Conservation (phyloP, 2,797 vertebrate genomes). For the Chaunax sp. region DNA sequence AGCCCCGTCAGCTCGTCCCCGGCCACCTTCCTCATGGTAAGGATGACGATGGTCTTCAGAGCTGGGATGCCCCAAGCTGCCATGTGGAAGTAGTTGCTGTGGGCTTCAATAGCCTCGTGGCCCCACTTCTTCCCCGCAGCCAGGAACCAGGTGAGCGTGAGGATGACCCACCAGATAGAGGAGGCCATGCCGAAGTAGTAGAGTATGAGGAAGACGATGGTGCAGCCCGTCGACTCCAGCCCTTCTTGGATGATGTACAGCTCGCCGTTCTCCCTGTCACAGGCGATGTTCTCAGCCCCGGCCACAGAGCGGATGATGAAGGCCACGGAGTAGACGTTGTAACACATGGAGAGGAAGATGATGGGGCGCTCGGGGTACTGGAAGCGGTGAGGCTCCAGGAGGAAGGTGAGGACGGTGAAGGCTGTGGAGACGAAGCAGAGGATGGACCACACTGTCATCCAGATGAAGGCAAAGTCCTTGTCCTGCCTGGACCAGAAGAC, state of each 20-base stretch:
- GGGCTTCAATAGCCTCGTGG: conserved; percentile 96
- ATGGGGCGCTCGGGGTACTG: conserved; percentile 98
- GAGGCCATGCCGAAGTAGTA: conserved; percentile 99
- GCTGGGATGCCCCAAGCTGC: conserved; percentile 97
- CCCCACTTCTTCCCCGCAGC: conserved; percentile 99
- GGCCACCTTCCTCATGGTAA: conserved; percentile 96
- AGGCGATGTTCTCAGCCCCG: conserved; percentile 94
- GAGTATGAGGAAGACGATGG: conserved; percentile 96
- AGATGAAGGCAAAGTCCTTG: conserved; percentile 97
- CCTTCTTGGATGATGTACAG: conserved; percentile 97
- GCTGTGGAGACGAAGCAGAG: conserved; percentile 96
- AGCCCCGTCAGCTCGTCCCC: conserved; percentile 96
- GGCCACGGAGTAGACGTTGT: conserved; percentile 96
- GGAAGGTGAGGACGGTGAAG: conserved; percentile 97
- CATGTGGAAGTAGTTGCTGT: conserved; percentile 99
- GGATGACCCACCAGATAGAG: conserved; percentile 98
- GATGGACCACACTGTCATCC: conserved; percentile 98
- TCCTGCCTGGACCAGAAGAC: conserved; percentile 96
- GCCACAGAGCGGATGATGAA: conserved; percentile 96
- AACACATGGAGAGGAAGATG: conserved; percentile 99
- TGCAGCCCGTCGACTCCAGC: conserved; percentile 96
- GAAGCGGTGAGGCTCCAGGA: conserved; percentile 96
- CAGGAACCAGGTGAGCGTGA: conserved; percentile 98
- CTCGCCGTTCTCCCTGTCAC: conserved; percentile 92
- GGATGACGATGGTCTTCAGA: conserved; percentile 95